These are phyloP conservation scores for Pycnomerus fuliginosus DNA, from an alignment of 2,888 invertebrate species.

Conservation along the genomic window DNA sequence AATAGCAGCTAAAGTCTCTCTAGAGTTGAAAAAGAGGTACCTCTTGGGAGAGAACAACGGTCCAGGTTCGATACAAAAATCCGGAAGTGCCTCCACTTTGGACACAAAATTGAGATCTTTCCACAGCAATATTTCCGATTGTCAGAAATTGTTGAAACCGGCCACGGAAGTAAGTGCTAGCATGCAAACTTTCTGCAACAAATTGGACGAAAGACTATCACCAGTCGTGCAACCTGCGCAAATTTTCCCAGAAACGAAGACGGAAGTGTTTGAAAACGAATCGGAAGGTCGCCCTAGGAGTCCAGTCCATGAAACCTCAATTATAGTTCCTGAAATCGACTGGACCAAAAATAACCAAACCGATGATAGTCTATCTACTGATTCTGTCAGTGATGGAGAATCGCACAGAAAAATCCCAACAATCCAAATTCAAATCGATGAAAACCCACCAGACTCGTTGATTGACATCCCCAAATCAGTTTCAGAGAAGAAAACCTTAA, in stretches of 20 bases:
- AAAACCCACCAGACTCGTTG: constrained; percentile 45
- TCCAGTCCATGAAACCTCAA: constrained; percentile 64
- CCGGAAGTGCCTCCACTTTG: constrained; percentile 79
- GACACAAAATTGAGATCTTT: constrained; percentile 84
- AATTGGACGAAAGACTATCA: constrained; percentile 46
- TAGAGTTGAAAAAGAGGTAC: constrained; percentile 84
- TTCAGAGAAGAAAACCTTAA: constrained; percentile 48
- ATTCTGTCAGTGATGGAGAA: constrained; percentile 54
- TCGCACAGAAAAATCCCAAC: too few relatives aligned
- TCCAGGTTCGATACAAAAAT: constrained; percentile 73
- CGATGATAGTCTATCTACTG: constrained; percentile 61
- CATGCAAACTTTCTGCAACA: constrained; percentile 66
- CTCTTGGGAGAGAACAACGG: constrained; percentile 70
- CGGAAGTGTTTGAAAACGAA: constrained; percentile 49
- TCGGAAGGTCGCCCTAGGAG: constrained; percentile 58
- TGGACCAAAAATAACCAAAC: constrained; percentile 56
- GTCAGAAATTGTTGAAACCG: constrained; percentile 82
- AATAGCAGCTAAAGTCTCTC: constrained; percentile 81
- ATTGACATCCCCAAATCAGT: constrained; percentile 43
- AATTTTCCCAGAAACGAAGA: too few relatives aligned
- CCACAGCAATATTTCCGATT: constrained; percentile 82
- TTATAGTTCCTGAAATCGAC: constrained; percentile 64
- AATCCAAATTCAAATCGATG: constrained; percentile 38
- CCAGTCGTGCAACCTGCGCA: constrained; percentile 36
- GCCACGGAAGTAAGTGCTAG: constrained; percentile 64